Evolutionary conservation across 2,797 vertebrate genomes (phyloP).

Genomic region (Xenentodon cancila): DNA sequence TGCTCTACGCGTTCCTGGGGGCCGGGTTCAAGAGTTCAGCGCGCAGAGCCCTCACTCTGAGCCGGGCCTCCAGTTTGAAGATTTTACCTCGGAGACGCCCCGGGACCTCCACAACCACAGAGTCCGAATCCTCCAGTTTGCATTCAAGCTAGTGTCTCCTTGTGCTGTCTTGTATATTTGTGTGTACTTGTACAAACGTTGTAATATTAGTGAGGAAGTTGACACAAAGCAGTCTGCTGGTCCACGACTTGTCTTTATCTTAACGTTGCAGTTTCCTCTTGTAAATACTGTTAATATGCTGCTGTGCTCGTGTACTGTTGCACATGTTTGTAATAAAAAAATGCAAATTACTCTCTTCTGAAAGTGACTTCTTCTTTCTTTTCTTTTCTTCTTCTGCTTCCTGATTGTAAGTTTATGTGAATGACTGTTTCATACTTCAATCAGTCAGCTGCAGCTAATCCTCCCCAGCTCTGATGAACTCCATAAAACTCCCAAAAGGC

Average conservation of each 20-base stretch:
- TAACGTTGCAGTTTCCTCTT: conserved; percentile 32
- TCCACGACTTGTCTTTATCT: conserved; percentile 55
- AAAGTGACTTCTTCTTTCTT: conserved; percentile 5
- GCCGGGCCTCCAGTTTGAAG: conserved; percentile 94
- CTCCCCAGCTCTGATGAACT: background rate
- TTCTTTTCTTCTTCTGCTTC: conserved; percentile 10
- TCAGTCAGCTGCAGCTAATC: conserved; percentile 6
- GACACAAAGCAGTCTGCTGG: conserved; percentile 67
- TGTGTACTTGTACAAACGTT: conserved; percentile 29
- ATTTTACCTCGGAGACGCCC: conserved; percentile 91
- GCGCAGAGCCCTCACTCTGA: conserved; percentile 90
- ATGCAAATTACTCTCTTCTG: conserved; percentile 4
- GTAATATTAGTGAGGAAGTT: conserved; percentile 13
- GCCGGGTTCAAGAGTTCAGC: conserved; percentile 97
- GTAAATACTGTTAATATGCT: conserved; percentile 57
- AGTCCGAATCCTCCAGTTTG: conserved; percentile 97
- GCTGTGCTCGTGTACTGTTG: conserved; percentile 13
- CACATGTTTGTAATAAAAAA: conserved; percentile 69
- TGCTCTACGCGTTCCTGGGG: conserved; percentile 96
- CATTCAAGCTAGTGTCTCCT: conserved; percentile 88
- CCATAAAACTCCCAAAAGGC: background rate
- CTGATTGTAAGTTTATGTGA: conserved; percentile 29
- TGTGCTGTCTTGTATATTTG: background rate
- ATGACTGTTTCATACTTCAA: background rate
- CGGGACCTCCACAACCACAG: conserved; percentile 94